Base-by-base conservation (phyloP, 2,888 invertebrate species). In the Timema cristinae region DNA sequence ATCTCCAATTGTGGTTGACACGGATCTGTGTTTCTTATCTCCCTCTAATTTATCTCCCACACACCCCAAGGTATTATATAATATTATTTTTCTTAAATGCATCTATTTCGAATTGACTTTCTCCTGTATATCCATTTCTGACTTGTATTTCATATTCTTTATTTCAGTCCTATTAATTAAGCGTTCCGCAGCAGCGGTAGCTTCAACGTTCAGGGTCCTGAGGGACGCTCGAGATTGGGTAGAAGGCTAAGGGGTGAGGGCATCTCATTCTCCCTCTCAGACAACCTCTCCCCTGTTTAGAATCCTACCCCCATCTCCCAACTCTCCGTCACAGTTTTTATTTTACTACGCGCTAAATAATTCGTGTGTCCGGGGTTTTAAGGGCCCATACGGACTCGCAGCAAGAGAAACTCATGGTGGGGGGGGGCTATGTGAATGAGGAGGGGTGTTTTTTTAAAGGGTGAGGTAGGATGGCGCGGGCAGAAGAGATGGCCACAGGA, bases 361-460 rank as follows among this genome's bases (percentile, higher is more conserved):
- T 73, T 73, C 71, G 70, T 71, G 56, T 73, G 73, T 73, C 73
- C 73, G 70, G 73, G 32, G 73, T 73, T 73, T 72, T 72, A 70
- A 73, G 70, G 69, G 73, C 66, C 73, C 73, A 68, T 69, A 69
- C 71, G 73, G 73, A 73, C 63, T 63, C 48, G 51, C 59, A 50
- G 15, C 16, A 68, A 68, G 59, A 63, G 67, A 67, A 54, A 32
- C 32, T 32, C 32, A 32, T 11, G 68, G 9, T 11, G 54, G 54
- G 47, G 52, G 15, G 47, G 54, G 50, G 67, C 11, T 47, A 15
- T 32, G 32, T 32, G 32, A 32, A 32, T 32, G 32, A 32, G 32
- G 32, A 32, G 32, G 32, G 32, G 32, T 32, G 32, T 32, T 32
- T 32, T 32, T 32, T 32, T 32, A 32, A 32, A 4, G 32, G 32